Evolutionary conservation across 2,888 invertebrate species (phyloP).

Genomic region (Nomada goodeniana): DNA sequence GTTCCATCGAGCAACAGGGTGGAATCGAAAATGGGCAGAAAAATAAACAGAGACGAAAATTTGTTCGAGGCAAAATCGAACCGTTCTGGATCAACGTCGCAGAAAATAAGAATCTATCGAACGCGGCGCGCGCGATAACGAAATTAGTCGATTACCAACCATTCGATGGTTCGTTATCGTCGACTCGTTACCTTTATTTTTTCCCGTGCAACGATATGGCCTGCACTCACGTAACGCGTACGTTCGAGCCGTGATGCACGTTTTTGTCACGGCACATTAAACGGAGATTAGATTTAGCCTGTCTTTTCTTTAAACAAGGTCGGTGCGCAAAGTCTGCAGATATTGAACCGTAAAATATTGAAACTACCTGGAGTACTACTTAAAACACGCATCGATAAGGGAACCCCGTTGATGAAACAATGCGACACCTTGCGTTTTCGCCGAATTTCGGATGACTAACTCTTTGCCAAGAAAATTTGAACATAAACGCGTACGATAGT

Average conservation of each 20-base stretch:
- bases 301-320: constrained; percentile 3
- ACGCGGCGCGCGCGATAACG: constrained; percentile 45
- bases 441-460: too few species aligned
- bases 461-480: too few species aligned
- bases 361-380: background rate
- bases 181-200: constrained; percentile 51
- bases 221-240: constrained; percentile 50
- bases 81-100: background rate
- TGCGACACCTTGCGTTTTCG: too few species aligned
- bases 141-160: constrained; percentile 58
- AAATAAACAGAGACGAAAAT: constrained; percentile 1
- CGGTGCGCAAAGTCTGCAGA: background rate
- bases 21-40: background rate
- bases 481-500: too few species aligned
- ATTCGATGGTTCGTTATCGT: constrained; percentile 53
- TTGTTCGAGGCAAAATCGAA: too few species aligned
- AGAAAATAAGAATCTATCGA: constrained; percentile 33
- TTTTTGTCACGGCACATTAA: constrained; percentile 41
- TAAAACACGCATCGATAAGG: too few species aligned
- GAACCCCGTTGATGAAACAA: too few species aligned
- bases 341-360: background rate
- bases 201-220: constrained; percentile 24
- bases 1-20: background rate
- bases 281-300: constrained; percentile 43
- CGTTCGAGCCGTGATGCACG: constrained; percentile 47